phyloP scores from a whole-genome alignment of 2,797 vertebrate species.

The Oreochromis mossambicus region DNA sequence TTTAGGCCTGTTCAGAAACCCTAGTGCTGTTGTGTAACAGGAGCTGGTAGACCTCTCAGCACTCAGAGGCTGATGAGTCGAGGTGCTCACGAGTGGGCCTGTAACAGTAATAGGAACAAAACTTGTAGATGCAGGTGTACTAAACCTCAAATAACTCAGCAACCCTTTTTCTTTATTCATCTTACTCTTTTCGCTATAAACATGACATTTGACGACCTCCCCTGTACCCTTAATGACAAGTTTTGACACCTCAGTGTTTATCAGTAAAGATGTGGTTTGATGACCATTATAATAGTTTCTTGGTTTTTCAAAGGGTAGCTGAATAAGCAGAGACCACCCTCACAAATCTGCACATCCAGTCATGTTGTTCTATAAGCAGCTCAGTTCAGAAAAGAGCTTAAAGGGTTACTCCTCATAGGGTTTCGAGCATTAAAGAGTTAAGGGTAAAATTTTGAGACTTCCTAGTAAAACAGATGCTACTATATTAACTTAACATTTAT shows the following conservation, averaged over 20 bases:
- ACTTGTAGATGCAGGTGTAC: not conserved
- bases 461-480: not conserved
- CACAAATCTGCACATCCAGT: not conserved
- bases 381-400: not conserved
- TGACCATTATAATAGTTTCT: not conserved
- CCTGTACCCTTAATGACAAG: not conserved
- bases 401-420: not conserved
- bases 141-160: not conserved
- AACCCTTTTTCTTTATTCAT: not conserved
- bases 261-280: not conserved
- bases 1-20: constrained; percentile 65
- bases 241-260: not conserved
- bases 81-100: not conserved
- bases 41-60: constrained; percentile 20
- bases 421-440: not conserved
- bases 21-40: constrained; percentile 66
- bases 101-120: not conserved
- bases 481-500: not conserved
- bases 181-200: not conserved
- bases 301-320: not conserved
- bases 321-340: not conserved
- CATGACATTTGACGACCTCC: not conserved
- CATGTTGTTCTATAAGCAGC: not conserved
- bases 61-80: constrained; percentile 9
- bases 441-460: not conserved